Conservation (phyloP, 2,888 invertebrate species). For the Clitarchus hookeri region DNA sequence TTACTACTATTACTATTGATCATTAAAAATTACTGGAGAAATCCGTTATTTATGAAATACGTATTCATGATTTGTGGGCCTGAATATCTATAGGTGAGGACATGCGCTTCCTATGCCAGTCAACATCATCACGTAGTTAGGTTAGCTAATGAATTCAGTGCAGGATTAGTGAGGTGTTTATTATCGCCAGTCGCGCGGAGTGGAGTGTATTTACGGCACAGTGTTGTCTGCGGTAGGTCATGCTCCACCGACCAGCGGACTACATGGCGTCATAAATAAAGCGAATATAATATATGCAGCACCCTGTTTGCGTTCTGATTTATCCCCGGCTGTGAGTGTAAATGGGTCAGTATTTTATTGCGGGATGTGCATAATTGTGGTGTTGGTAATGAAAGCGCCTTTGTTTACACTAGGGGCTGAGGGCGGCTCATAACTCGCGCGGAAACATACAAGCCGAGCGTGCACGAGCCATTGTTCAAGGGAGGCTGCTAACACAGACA, state of each 20-base stretch:
- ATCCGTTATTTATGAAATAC: too few relatives aligned
- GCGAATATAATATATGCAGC: not conserved
- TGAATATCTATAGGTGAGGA: too few relatives aligned
- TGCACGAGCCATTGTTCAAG: not conserved
- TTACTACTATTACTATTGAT: too few relatives aligned
- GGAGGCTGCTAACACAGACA: not conserved
- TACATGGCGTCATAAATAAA: not conserved
- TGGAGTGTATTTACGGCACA: not conserved
- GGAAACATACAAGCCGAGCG: not conserved
- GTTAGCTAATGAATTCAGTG: too few relatives aligned
- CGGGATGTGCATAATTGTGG: not conserved
- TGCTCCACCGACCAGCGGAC: not conserved
- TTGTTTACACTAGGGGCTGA: not conserved
- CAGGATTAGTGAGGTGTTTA: not conserved
- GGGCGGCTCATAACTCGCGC: not conserved
- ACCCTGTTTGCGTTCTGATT: not conserved
- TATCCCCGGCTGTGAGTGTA: not conserved
- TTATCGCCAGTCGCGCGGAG: not conserved
- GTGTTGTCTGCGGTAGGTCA: not conserved
- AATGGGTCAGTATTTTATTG: not conserved
- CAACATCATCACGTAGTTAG: too few relatives aligned
- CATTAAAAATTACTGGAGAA: too few relatives aligned
- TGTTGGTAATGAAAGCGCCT: conserved; percentile 9
- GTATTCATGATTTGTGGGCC: too few relatives aligned
- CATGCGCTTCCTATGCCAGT: too few relatives aligned